Evolutionary conservation across 2,888 invertebrate genomes (phyloP).

Genomic region (Hyposoter dolosus): DNA sequence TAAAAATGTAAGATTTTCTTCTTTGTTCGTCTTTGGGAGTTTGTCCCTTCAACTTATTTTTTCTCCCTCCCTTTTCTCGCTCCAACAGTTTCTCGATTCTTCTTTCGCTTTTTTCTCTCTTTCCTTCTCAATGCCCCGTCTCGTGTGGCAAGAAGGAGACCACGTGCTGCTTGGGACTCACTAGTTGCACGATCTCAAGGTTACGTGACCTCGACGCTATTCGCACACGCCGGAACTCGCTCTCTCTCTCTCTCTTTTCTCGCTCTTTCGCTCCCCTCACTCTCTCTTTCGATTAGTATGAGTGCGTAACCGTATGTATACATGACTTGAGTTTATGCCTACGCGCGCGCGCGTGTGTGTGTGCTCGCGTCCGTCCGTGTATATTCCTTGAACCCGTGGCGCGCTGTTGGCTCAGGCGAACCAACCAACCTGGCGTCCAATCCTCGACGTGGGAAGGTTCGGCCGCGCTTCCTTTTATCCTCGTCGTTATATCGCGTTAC

Average conservation of each 20-base stretch:
- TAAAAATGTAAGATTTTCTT: not conserved
- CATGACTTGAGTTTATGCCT: not conserved
- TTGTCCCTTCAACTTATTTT: conserved; percentile 7
- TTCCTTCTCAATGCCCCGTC: conserved; percentile 31
- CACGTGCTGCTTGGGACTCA: conserved; percentile 70
- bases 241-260: conserved; percentile 16
- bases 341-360: not conserved
- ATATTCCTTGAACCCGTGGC: conserved; percentile 15
- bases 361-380: not conserved
- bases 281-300: conserved; percentile 16
- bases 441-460: conserved; percentile 49
- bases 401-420: conserved; percentile 33
- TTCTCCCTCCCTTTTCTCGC: conserved; percentile 26
- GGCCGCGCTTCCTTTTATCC: conserved; percentile 12
- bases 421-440: conserved; percentile 25
- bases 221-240: conserved; percentile 46
- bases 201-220: conserved; percentile 70
- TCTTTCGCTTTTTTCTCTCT: conserved; percentile 32
- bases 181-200: conserved; percentile 78
- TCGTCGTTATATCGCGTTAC: not conserved
- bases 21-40: conserved; percentile 2
- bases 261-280: conserved; percentile 6
- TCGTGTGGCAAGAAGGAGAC: conserved; percentile 35
- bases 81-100: conserved; percentile 19
- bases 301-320: conserved; percentile 9